Evolutionary conservation across 2,797 vertebrate genomes (phyloP), one percentile per base, ranked within the genome.

Genomic region (Alfaro cultratus): DNA sequence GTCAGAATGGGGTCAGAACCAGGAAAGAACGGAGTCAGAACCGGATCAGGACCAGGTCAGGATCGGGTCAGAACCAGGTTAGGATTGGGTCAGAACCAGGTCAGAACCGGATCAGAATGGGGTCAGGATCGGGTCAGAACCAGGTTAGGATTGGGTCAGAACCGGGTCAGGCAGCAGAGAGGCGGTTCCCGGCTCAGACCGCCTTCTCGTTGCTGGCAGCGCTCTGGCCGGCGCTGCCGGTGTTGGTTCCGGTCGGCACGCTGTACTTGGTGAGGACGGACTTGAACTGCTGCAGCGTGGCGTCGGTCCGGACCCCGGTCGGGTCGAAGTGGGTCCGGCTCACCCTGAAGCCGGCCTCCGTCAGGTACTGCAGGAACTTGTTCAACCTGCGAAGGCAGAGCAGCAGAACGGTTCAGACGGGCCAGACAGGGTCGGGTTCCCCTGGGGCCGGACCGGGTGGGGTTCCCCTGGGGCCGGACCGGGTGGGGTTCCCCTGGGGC

Each of bases 301-400:
- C 98, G 0, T 97, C 96, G 0, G 98, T 99, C 73, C 98, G 98
- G 23, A 99, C 96, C 8, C 98, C 98, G 6, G 98, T 99, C 0
- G 98, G 98, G 85, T 99, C 98, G 8, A 99, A 99, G 93, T 99
- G 98, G 3, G 98, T 99, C 83, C 98, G 96, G 73, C 98, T 97
- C 41, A 99, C 98, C 85, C 97, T 94, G 94, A 97, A 99, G n/a
- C 98, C 97, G 0, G 97, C 98, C 90, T 99, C 96, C 0, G 95
- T 97, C 83, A 99, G 95, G 87, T 97, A 98, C 91, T 95, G 96
- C 49, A 99, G 93, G 82, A 99, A 99, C 87, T 97, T 99, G 82
- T 99, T 99, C 89, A 99, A 89, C 95, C 98, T 99, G 93, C 0
- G 47, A n/a, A 73, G 9, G 60, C 0, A 47, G 15, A 9, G 43